These are phyloP conservation scores for Halichoerus grypus DNA, from an alignment of 2,113 vertebrate genomes.

Conservation along the genomic window DNA sequence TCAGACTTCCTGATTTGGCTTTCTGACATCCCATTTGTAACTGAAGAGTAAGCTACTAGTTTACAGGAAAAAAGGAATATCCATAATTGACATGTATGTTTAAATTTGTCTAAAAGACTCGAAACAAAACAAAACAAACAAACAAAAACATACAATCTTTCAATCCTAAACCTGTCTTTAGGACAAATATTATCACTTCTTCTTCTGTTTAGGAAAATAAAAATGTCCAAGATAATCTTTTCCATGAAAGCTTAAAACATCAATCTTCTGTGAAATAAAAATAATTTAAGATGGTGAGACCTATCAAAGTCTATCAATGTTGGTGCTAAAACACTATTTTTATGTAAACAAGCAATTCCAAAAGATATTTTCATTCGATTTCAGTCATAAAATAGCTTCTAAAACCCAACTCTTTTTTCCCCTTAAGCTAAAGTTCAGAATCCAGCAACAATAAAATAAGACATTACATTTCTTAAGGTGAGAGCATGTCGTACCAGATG, in stretches of 20 bases:
- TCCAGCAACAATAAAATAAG: slow-evolving; percentile 13
- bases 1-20: background rate
- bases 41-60: background rate
- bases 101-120: slow-evolving; percentile 46
- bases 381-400: slow-evolving; percentile 29
- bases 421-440: slow-evolving; percentile 14
- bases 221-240: background rate
- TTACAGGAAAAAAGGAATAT: slow-evolving; percentile 31
- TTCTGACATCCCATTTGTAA: slow-evolving; percentile 22
- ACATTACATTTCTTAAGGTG: background rate
- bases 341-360: slow-evolving; percentile 36
- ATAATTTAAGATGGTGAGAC: slow-evolving; percentile 47
- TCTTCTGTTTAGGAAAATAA: slow-evolving; percentile 1
- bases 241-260: slow-evolving; percentile 36
- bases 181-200: background rate
- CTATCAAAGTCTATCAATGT: background rate
- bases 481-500: background rate
- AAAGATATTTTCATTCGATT: slow-evolving; percentile 46
- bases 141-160: background rate
- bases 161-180: slow-evolving; percentile 18
- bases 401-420: background rate
- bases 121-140: background rate
- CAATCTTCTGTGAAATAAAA: slow-evolving; percentile 62
- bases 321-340: slow-evolving; percentile 26
- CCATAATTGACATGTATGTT: slow-evolving; percentile 8